phyloP scores from a whole-genome alignment of 2,797 vertebrate species.

The Sebastes trivittatus region DNA sequence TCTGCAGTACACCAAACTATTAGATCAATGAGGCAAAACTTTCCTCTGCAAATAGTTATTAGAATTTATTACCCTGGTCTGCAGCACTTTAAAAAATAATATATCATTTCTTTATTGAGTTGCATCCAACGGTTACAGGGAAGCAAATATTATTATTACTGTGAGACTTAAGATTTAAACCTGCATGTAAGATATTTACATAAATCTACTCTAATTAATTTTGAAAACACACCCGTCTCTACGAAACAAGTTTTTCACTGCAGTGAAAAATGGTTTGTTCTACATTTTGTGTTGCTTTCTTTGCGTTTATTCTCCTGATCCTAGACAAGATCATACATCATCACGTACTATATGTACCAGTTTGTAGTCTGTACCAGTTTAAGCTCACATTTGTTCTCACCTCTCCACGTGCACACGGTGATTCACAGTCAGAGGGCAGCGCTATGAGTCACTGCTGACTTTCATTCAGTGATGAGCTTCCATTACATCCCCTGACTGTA shows the following conservation, averaged over 20 bases:
- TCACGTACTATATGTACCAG: background rate
- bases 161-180: background rate
- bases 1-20: background rate
- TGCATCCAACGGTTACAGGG: background rate
- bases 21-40: background rate
- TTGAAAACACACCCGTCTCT: background rate
- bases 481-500: conserved; percentile 22
- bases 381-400: conserved; percentile 22
- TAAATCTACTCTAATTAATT: background rate
- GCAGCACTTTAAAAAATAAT: background rate
- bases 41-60: background rate
- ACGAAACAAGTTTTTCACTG: background rate
- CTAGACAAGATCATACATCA: background rate
- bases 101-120: background rate
- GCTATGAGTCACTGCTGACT: conserved; percentile 51
- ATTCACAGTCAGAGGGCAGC: conserved; percentile 18
- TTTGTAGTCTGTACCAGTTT: background rate
- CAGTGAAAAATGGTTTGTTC: background rate
- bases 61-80: background rate
- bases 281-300: background rate
- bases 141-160: background rate
- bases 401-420: background rate
- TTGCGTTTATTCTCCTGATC: background rate
- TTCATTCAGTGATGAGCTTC: conserved; percentile 53
- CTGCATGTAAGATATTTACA: background rate